Evolutionary conservation across 2,888 invertebrate species (phyloP), one percentile per base, ranked within the genome.

Genomic region (Epinotia ramella): DNA sequence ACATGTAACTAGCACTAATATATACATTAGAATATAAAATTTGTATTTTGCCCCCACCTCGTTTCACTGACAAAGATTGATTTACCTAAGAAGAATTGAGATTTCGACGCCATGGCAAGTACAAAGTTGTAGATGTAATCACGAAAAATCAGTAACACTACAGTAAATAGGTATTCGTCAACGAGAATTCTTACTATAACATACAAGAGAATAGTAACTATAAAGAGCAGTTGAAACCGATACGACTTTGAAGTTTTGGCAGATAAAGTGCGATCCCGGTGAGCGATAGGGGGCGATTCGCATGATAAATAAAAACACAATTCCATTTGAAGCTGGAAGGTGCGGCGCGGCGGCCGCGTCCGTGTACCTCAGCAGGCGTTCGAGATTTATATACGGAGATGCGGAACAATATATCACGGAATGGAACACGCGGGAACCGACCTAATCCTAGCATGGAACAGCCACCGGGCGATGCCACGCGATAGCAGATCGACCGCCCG

Each of bases 221-320:
- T 84, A 86, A 83, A 83, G 87, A 89, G 86, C 84, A 83, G 85
- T 84, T 79, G 83, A 85, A 82, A 78, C 82, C 84, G 87, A 87
- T 88, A 86, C 87, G 83, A 88, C 87, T 86, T 40, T 85, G 84
- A 88, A 86, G 88, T 91, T 93, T 92, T 89, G 91, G 90, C 92
- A 90, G 92, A 92, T 91, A 91, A 90, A 91, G 89, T 90, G 91
- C 89, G 93, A 93, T 93, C 89, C 88, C 89, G 84, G 91, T 91
- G 91, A 91, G 90, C 90, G 92, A 94, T 94, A 93, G 90, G 87
- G 88, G 90, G 87, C 91, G 89, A 90, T 93, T 94, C 92, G 92
- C 91, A 93, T 93, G 92, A 94, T 94, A 94, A 94, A 94, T 94
- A 94, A 94, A 94, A 94, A 94, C 90, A 94, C 93, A 93, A 94